phyloP scores from a whole-genome alignment of 1,140 invertebrate genomes.

The Mesaphorura yosii region DNA sequence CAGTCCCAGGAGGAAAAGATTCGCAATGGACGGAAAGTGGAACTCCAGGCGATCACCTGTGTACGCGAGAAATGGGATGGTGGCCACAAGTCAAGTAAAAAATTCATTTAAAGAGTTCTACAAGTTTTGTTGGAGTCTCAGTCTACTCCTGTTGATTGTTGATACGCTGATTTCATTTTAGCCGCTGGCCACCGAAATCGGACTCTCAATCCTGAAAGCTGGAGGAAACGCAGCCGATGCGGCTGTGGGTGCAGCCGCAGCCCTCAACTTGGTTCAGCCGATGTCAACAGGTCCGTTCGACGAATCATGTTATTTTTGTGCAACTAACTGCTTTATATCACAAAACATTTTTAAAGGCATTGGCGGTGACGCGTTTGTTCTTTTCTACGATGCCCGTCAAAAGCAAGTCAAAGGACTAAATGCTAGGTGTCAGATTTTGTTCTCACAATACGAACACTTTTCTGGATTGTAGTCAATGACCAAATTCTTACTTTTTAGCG shows the following conservation, averaged over 20 bases:
- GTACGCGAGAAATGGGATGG: conserved; percentile 19
- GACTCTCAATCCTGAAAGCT: conserved; percentile 33
- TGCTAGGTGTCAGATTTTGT: conserved; percentile 15
- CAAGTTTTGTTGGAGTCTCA: neutral
- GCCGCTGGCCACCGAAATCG: conserved; percentile 25
- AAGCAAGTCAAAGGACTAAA: conserved; percentile 22
- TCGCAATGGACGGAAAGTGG: conserved; percentile 9
- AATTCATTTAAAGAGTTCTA: neutral
- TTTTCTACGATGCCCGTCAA: conserved; percentile 36
- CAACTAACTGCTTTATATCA: too few relatives aligned
- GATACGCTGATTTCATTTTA: neutral
- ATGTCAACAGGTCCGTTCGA: conserved; percentile 35
- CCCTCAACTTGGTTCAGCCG: conserved; percentile 38
- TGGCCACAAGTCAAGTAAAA: conserved; percentile 11
- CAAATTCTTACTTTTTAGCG: neutral
- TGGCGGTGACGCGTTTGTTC: conserved; percentile 39
- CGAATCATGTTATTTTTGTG: neutral
- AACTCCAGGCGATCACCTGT: conserved; percentile 16
- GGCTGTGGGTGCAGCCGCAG: conserved; percentile 39
- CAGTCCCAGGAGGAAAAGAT: neutral
- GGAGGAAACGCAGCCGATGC: conserved; percentile 43
- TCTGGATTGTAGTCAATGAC: conserved; percentile 10
- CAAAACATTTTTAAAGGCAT: conserved; percentile 28
- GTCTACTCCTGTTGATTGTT: neutral
- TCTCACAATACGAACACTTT: neutral